A percentile compares a stretch with the other conserved stretches of the same genome.
These are phyloP conservation scores for Platichthys stellatus DNA, from an alignment of 2,113 vertebrate genomes.

Conservation along the genomic window DNA sequence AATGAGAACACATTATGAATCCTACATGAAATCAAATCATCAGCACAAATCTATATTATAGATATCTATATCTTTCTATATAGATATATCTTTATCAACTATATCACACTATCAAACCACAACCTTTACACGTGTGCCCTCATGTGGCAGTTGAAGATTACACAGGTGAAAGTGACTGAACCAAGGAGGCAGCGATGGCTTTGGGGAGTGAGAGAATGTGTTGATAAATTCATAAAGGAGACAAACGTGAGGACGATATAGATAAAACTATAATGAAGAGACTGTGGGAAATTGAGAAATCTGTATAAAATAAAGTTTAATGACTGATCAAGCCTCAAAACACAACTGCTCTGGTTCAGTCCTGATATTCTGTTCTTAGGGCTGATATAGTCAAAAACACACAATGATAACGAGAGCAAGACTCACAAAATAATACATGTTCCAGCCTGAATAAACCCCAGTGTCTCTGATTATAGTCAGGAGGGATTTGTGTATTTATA, in stretches of 20 bases:
- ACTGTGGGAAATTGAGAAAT: neutral
- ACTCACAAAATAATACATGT: neutral
- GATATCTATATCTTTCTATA: neutral
- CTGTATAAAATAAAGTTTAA: neutral
- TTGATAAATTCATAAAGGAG: slow-evolving; percentile 2
- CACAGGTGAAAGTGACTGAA: slow-evolving; percentile 1
- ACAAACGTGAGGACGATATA: neutral
- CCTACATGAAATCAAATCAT: neutral
- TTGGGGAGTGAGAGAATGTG: neutral
- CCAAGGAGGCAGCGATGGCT: neutral
- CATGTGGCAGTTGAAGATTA: slow-evolving; percentile 42
- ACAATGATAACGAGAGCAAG: too few species aligned
- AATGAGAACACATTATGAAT: neutral
- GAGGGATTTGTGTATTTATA: neutral
- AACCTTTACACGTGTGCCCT: slow-evolving; percentile 39
- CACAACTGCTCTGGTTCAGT: neutral
- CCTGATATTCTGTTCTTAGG: neutral
- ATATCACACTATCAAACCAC: neutral
- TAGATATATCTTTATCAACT: too few species aligned
- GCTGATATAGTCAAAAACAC: neutral
- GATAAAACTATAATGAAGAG: neutral
- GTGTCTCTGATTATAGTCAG: neutral
- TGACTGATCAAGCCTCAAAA: neutral
- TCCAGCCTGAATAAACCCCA: neutral
- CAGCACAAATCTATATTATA: neutral